Base-by-base conservation (phyloP, 1,140 invertebrate species). In the Tetragonula clypearis region DNA sequence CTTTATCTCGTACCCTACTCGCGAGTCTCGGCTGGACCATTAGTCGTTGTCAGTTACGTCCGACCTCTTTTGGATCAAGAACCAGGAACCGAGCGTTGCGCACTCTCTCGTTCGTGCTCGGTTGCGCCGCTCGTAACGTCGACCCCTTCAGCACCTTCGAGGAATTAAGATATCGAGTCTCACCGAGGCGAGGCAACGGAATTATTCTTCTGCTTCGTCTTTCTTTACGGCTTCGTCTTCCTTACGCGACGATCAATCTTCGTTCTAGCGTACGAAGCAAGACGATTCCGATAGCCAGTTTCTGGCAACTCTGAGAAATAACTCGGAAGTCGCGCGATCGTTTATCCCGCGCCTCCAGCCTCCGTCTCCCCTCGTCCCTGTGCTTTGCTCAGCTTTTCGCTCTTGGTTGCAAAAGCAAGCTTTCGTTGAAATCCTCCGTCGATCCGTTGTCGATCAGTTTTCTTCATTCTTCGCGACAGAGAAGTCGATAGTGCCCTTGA, bases 21-120 rank as follows among this genome's bases (percentile, higher is more conserved):
- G 89, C 79, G 86, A 82, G 83, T 30, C 74, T 71, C 35, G 23
- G 77, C 87, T 83, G 82, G 87, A 88, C 90, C 92, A 93, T 93
- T 93, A 93, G 91, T 93, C 91, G 92, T 90, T 93, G 92, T 93
- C 92, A 94, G 92, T 87, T 92, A 89, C 89, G 90, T 91, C 90
- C 89, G 86, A 88, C 89, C 86, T 92, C 89, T 89, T 92, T 87
- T 88, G 87, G 90, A 86, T 85, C 88, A 92, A 86, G 77, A 90
- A 82, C 83, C 86, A 56, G 86, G 81, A 89, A 87, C 78, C 87
- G 66, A 30, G 26, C 58, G 60, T 41, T 35, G 35, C 58, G 30
- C 35, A 21, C n/a, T 62, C 60, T 58, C 35, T 65, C 83, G 69
- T 80, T 72, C 69, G 76, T 81, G 78, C 78, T 81, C 78, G 73